Conservation (phyloP, 2,797 vertebrate genomes). For the Siniperca undulata region DNA sequence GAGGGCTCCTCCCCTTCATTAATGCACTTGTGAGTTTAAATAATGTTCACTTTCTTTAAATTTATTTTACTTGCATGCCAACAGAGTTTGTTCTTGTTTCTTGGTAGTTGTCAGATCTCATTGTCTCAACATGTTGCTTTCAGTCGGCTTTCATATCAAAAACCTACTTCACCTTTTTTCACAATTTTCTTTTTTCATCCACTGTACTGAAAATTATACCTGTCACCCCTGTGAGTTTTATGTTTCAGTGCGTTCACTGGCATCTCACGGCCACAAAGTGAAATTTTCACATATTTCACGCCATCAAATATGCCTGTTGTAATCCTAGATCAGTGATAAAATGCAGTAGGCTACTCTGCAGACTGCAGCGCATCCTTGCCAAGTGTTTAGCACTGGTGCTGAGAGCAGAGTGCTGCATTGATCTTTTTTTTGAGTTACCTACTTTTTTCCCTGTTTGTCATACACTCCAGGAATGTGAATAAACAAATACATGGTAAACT, state of each 20-base stretch:
- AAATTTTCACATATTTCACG: conserved; percentile 10
- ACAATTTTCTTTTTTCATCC: conserved; percentile 2
- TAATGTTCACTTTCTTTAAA: too few relatives aligned
- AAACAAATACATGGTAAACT: conserved; percentile 32
- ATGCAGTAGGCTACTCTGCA: background rate
- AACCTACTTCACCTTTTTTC: background rate
- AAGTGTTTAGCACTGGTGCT: conserved; percentile 5
- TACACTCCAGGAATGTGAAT: conserved; percentile 26
- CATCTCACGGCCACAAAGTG: background rate
- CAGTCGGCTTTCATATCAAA: background rate
- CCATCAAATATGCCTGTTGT: conserved; percentile 17
- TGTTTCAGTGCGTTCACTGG: background rate
- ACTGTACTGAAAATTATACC: background rate
- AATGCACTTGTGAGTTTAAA: background rate
- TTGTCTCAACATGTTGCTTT: background rate
- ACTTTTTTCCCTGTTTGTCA: conserved; percentile 15
- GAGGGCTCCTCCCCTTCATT: background rate
- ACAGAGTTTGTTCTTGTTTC: background rate
- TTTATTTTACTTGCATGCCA: background rate
- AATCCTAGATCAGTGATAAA: conserved; percentile 12
- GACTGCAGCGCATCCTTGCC: conserved; percentile 3
- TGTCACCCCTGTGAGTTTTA: conserved; percentile 14
- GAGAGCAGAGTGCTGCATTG: conserved; percentile 15
- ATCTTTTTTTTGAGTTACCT: background rate
- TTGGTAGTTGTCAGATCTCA: background rate